Conservation (phyloP, 2,113 vertebrate species). For the Takifugu flavidus region DNA sequence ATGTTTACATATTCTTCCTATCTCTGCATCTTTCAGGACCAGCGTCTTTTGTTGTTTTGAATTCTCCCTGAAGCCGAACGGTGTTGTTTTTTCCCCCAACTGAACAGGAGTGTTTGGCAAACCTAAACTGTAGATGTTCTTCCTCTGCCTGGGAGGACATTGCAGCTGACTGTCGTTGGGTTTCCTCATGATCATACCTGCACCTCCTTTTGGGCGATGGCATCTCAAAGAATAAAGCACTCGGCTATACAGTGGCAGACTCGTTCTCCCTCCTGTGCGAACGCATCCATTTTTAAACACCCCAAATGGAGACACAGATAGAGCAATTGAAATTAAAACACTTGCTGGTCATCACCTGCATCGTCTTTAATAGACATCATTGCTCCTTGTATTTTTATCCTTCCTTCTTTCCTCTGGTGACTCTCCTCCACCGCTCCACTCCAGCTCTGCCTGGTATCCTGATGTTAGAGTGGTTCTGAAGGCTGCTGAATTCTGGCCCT, state of each 20-base stretch:
- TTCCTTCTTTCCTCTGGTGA: conserved; percentile 1
- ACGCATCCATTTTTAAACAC: conserved; percentile 15
- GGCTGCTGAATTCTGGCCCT: conserved; percentile 59
- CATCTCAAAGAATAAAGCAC: conserved; percentile 27
- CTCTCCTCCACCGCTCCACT: conserved; percentile 13
- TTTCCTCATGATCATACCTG: conserved; percentile 52
- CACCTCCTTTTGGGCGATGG: conserved; percentile 25
- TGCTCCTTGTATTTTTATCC: conserved; percentile 12
- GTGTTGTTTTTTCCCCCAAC: conserved; percentile 4
- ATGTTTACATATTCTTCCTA: conserved; percentile 39
- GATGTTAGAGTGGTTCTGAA: conserved; percentile 44
- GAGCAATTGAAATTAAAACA: conserved; percentile 1
- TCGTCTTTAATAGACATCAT: neutral
- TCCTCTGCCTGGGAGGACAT: conserved; percentile 39
- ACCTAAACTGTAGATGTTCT: conserved; percentile 15
- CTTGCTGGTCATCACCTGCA: conserved; percentile 17
- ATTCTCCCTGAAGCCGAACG: conserved; percentile 33
- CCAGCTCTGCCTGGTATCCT: conserved; percentile 23
- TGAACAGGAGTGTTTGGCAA: conserved; percentile 13
- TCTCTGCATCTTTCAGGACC: conserved; percentile 33
- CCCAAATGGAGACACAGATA: conserved; percentile 5
- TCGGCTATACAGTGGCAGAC: conserved; percentile 28
- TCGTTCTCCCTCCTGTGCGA: conserved; percentile 14
- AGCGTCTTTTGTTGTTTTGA: conserved; percentile 33
- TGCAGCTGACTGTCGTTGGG: conserved; percentile 54